Percentiles rank a stretch among this genome's conserved stretches.
phyloP scores from a whole-genome alignment of 2,113 vertebrate genomes.

The Chlamydotis undulata region DNA sequence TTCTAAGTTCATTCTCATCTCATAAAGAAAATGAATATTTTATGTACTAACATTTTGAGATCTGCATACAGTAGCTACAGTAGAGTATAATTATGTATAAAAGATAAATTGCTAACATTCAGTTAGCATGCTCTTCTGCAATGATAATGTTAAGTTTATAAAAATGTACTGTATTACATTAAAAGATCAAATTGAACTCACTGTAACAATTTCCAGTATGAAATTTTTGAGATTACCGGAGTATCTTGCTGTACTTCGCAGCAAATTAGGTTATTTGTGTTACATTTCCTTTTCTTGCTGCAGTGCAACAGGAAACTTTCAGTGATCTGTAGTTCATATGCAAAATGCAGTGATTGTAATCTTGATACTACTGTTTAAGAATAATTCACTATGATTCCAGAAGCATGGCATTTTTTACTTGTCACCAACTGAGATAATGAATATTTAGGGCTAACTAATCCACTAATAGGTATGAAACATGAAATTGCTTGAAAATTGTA shows the following conservation, averaged over 20 bases:
- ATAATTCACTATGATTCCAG: conserved; percentile 29
- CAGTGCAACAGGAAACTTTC: conserved; percentile 64
- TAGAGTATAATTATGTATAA: conserved; percentile 72
- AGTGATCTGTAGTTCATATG: conserved; percentile 60
- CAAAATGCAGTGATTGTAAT: conserved; percentile 46
- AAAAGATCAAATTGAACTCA: conserved; percentile 71
- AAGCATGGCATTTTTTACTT: conserved; percentile 8
- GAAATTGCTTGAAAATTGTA: background rate
- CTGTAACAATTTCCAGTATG: conserved; percentile 70
- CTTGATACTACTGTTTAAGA: conserved; percentile 23
- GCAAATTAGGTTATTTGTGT: conserved; percentile 29
- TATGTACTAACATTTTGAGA: conserved; percentile 74
- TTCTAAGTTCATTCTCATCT: conserved; percentile 63
- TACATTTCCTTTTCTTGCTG: conserved; percentile 59
- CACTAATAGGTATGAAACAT: background rate
- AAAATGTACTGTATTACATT: conserved; percentile 74
- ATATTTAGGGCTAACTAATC: conserved; percentile 35
- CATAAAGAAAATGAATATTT: conserved; percentile 71
- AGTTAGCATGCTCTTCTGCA: conserved; percentile 72
- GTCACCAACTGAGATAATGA: background rate
- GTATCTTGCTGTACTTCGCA: conserved; percentile 64
- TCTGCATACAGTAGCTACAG: conserved; percentile 70
- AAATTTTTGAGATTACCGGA: conserved; percentile 65
- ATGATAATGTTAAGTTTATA: conserved; percentile 73
- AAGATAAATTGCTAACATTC: conserved; percentile 67